Base-by-base conservation (phyloP, 2,113 vertebrate genomes). In the Orthonyx spaldingii region DNA sequence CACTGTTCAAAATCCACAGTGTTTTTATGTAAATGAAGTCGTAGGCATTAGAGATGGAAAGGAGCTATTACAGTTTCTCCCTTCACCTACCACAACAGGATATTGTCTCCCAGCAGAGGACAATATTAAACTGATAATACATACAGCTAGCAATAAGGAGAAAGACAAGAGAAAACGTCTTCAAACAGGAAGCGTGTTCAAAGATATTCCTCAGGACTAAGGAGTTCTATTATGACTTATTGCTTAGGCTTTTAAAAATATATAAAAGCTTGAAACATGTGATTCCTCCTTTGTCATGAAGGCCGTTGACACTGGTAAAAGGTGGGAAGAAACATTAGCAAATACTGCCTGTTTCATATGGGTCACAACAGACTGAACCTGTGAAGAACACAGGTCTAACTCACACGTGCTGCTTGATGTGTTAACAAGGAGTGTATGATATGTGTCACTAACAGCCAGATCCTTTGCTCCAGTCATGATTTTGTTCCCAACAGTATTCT, bases 21-120 rank as follows among this genome's bases (percentile, higher is more conserved):
- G 16, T 20, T 81, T 91, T 78, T 63, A 71, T 69, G 24, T 50
- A 90, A 84, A 56, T 72, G 53, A 96, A 93, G 79, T 56, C 27
- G 4, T 2, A 52, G 37, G 30, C 28, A 80, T 77, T 86, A 79
- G 22, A 89, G 50, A 76, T 57, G 61, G 80, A 69, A 85, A 77
- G 27, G 22, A 80, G 83, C 26, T 89, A 37, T 87, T 68, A 69
- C 6, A 76, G 39, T 42, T 90, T 35, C 42, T 69, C 42, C 41
- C 30, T 90, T 84, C 41, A 87, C 33, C 52, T 71, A 46, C 39
- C 66, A 49, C 20, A 68, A 55, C 28, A 39, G 27, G 75, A 92
- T 88, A 95, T 77, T 91, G 61, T 68, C 57, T 79, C 74, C 64
- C 59, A 64, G 70, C 57, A 95, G 49, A 96, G 44, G n/a, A 82